Conservation (phyloP, 2,888 invertebrate species). For the Limenitis camilla region DNA sequence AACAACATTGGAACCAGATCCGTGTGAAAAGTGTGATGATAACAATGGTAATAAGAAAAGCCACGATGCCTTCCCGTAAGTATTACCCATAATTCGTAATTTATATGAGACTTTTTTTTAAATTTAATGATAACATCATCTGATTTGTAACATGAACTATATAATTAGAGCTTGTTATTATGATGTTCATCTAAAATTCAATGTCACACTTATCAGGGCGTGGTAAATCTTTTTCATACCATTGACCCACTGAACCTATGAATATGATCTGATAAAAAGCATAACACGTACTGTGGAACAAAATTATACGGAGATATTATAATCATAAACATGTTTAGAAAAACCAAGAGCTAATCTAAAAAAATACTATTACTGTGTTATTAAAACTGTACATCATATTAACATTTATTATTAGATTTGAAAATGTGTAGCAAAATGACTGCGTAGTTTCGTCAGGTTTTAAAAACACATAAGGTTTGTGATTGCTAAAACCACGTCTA, state of each 20-base stretch:
- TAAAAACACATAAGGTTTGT: no score
- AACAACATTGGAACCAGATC: slow-evolving; percentile 75
- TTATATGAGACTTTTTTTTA: neutral
- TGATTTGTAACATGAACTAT: neutral
- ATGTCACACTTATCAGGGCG: slow-evolving; percentile 26
- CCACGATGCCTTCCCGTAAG: slow-evolving; percentile 77
- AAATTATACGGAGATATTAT: no score
- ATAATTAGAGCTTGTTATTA: slow-evolving; percentile 1
- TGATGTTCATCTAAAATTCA: slow-evolving; percentile 16
- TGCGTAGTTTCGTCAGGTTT: no score
- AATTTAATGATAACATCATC: neutral
- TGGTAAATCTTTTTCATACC: slow-evolving; percentile 27
- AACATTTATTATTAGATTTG: no score
- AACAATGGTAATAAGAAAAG: slow-evolving; percentile 69
- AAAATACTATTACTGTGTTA: no score
- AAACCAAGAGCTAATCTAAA: no score
- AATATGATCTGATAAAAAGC: slow-evolving; percentile 1
- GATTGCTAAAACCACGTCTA: no score
- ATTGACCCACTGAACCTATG: slow-evolving; percentile 54
- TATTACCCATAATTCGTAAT: no score
- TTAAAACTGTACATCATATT: no score
- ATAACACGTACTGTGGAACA: no score
- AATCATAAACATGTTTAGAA: no score
- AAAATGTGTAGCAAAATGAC: no score
- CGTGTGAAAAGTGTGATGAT: slow-evolving; percentile 72